Conservation (phyloP, 2,888 invertebrate genomes). For the Papilio protenor region DNA sequence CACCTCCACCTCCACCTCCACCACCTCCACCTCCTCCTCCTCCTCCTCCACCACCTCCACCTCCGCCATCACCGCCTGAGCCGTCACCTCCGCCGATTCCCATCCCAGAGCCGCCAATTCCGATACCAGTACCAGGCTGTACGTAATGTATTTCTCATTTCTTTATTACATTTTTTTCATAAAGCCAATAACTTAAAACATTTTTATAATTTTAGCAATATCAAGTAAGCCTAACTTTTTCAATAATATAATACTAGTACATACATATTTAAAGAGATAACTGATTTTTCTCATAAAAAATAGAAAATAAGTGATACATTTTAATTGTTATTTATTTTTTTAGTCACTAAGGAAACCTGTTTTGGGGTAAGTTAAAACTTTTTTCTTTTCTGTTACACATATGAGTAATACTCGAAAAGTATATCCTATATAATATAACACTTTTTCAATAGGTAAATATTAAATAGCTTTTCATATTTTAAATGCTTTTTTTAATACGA, state of each 20-base stretch:
- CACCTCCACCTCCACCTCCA: no score
- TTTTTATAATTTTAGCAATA: background rate
- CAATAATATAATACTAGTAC: background rate
- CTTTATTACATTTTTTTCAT: background rate
- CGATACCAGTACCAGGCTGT: background rate
- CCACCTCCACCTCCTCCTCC: background rate
- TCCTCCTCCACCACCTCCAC: background rate
- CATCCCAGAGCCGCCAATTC: background rate
- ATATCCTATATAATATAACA: background rate
- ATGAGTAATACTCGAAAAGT: no score
- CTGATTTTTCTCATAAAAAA: no score
- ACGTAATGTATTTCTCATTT: background rate
- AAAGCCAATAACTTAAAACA: background rate
- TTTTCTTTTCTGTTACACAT: background rate
- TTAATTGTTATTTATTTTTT: background rate
- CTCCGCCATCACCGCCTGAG: background rate
- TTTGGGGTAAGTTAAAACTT: constrained; percentile 8
- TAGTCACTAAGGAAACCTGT: constrained; percentile 13
- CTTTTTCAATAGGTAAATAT: background rate
- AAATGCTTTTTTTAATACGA: background rate
- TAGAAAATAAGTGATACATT: background rate
- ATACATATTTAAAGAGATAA: background rate
- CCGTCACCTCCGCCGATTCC: background rate
- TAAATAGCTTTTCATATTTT: background rate
- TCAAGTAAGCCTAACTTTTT: constrained; percentile 11